Evolutionary conservation across 1,140 invertebrate species (phyloP).

Genomic region (Drosophila lini): DNA sequence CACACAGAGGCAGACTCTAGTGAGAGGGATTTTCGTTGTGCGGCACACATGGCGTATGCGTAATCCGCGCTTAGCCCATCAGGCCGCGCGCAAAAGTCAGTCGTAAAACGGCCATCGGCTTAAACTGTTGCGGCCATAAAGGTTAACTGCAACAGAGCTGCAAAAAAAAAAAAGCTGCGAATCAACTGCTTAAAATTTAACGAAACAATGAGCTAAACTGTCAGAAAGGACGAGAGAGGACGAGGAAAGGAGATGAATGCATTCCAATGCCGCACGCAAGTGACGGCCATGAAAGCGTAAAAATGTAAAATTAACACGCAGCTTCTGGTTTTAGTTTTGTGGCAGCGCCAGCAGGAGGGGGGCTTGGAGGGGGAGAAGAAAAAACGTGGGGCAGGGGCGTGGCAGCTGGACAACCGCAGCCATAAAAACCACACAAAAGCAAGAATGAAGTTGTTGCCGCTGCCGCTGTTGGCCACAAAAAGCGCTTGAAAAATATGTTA

Average conservation of each 20-base stretch:
- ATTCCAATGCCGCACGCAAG: constrained; percentile 77
- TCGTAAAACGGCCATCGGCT: constrained; percentile 79
- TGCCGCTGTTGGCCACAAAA: constrained; percentile 71
- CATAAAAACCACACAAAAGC: constrained; percentile 82
- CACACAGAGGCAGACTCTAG: background rate
- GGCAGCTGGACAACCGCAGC: constrained; percentile 70
- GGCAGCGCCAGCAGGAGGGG: constrained; percentile 34
- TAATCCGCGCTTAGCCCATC: constrained; percentile 78
- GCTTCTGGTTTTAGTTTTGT: constrained; percentile 82
- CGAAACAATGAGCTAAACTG: constrained; percentile 76
- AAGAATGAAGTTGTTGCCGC: constrained; percentile 82
- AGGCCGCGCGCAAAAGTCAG: constrained; percentile 63
- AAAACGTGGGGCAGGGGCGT: background rate
- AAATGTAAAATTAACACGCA: constrained; percentile 83
- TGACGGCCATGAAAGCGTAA: constrained; percentile 81
- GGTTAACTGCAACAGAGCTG: constrained; percentile 62
- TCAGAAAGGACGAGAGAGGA: constrained; percentile 14
- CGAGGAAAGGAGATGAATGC: constrained; percentile 37
- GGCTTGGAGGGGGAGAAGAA: background rate
- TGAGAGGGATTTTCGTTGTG: background rate
- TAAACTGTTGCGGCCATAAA: constrained; percentile 81
- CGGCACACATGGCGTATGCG: constrained; percentile 64
- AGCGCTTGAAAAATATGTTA: constrained; percentile 83
- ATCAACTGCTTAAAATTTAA: constrained; percentile 80
- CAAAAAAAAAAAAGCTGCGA: constrained; percentile 19